Evolutionary conservation across 1,140 invertebrate species (phyloP), one percentile per base, ranked within the genome.

Genomic region (Zaprionus gabonicus): DNA sequence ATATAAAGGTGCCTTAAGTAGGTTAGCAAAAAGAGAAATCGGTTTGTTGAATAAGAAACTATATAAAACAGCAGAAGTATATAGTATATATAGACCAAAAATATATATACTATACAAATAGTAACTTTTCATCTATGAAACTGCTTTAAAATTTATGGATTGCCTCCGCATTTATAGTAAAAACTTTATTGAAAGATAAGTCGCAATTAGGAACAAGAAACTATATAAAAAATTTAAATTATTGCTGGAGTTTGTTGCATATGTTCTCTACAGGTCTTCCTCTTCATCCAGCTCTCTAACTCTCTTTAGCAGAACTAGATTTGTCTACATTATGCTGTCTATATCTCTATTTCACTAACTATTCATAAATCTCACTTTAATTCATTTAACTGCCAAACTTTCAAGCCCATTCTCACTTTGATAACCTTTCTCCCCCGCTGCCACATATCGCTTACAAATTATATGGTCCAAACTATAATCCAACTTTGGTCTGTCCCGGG

Each of bases 171-270:
- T n/a, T 17, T 17, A n/a, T 7, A n/a, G 15, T 2, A 7, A 6
- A 17, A 17, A 44, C n/a, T 9, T 17, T 9, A 4, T 2, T 6
- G 0, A 41, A 0, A n/a, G 0, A 3, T 34, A 3, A 41, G n/a
- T 41, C 6, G 2, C 31, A 10, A 10, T n/a, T 7, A 44, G 0
- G 41, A 0, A 44, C n/a, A 46, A 10, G 41, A 46, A 46, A 46
- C n/a, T 46, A 46, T 46, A 46, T 17, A 17, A 46, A 46, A 15
- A 0, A 44, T 46, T 17, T 44, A 4, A 3, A 10, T 17, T 2
- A 3, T 44, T 17, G 5, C 2, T 17, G 3, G 15, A 17, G 0
- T 7, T 17, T 0, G 6, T 0, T 44, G 6, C 15, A 1, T 7
- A 17, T 44, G 0, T 44, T 44, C 0, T 7, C n/a, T 17, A 46